Percentiles rank a stretch among this genome's conserved stretches.
These are phyloP conservation scores for Trachemys scripta DNA, from an alignment of 2,113 vertebrate species.

Conservation along the genomic window DNA sequence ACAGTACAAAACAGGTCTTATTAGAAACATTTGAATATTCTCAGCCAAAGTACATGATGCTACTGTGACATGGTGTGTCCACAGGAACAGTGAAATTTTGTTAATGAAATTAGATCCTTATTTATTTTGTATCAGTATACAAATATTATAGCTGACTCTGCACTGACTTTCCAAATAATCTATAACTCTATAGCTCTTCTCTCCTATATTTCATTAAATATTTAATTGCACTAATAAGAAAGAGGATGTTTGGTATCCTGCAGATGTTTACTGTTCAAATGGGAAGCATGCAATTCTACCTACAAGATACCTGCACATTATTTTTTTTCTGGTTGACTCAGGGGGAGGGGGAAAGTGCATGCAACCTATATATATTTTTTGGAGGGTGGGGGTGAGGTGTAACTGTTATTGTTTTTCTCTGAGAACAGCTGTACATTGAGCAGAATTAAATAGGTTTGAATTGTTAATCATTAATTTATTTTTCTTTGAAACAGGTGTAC, in stretches of 20 bases:
- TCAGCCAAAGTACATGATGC: slow-evolving; percentile 26
- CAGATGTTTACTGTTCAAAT: neutral
- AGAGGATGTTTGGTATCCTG: neutral
- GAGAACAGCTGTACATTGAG: neutral
- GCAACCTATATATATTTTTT: neutral
- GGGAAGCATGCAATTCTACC: neutral
- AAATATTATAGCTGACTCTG: neutral
- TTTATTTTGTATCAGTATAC: neutral
- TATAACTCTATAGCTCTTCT: neutral
- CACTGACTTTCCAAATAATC: neutral
- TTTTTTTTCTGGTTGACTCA: neutral
- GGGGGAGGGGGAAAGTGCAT: neutral
- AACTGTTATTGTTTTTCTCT: neutral
- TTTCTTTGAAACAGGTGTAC: neutral
- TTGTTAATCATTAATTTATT: neutral
- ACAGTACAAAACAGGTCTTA: slow-evolving; percentile 1
- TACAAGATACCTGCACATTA: neutral
- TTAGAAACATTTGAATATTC: slow-evolving; percentile 23
- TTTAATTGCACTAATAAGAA: neutral
- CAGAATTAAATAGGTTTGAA: neutral
- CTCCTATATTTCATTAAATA: neutral
- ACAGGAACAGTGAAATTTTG: neutral
- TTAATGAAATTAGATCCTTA: neutral
- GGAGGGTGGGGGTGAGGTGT: neutral
- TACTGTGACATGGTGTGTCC: neutral